Base-by-base conservation (phyloP, 2,797 vertebrate genomes). In the Urosaurus nigricauda region DNA sequence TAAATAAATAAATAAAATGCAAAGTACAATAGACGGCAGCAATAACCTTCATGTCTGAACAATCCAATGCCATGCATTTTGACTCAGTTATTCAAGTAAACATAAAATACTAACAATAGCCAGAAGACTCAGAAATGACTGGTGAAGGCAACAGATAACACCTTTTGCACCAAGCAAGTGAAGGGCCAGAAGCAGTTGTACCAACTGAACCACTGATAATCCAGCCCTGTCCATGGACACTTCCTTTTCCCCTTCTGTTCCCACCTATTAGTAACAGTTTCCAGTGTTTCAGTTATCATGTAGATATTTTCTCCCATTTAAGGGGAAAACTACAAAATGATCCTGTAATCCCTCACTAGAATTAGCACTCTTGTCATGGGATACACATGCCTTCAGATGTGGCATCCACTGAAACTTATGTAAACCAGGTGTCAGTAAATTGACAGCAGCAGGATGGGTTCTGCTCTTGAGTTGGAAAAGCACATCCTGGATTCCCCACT, bases 401-500 rank as follows among this genome's bases (percentile, higher is more conserved):
- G 68, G 29, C 24, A 53, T 35, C 43, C 21, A 17, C 24, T 53
- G 43, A 86, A 87, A 81, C 47, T 32, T 53, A 79, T 58, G 17
- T 74, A 87, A 73, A 40, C 78, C 26, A 37, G 5, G 26, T 87
- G 56, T 75, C 6, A 43, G 29, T 65, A 74, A 83, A 75, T 74
- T n/a, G 29, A 17, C 70, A 47, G 37, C 37, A 56, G 9, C 37
- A 9, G 56, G 74, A 51, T 51, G 47, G 94, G 94, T 93, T 90
- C 90, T 93, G 87, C 75, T 58, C 90, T 90, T 68, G 82, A 92
- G 90, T 90, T 74, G 89, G 88, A 84, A 84, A 73, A 90, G 90
- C 80, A 88, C 78, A 53, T 87, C 92, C 81, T 86, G 85, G 91
- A 92, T 88, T 43, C 88, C 86, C 83, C 53, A 86, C 73, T 78